phyloP scores from a whole-genome alignment of 2,888 invertebrate species.

The Melitaea athalia region DNA sequence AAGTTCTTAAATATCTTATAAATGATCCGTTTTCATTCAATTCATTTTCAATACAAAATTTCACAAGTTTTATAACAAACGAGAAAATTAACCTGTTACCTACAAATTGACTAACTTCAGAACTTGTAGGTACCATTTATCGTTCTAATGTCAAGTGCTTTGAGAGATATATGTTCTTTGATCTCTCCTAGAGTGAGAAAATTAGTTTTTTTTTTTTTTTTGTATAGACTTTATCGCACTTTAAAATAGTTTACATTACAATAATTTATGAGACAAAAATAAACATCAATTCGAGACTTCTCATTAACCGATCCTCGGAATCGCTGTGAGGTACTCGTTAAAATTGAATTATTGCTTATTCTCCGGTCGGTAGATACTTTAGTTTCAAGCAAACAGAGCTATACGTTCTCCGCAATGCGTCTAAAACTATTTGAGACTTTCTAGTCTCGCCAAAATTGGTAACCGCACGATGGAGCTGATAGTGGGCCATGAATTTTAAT shows the following conservation, averaged over 20 bases:
- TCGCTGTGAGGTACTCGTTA: not conserved
- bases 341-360: conserved; percentile 24
- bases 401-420: conserved; percentile 42
- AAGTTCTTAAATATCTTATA: too few relatives aligned
- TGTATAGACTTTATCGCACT: not conserved
- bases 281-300: not conserved
- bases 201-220: not conserved
- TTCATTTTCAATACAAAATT: not conserved
- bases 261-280: not conserved
- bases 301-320: conserved; percentile 4
- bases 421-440: conserved; percentile 34
- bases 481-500: conserved; percentile 23
- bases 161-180: too few relatives aligned
- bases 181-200: too few relatives aligned
- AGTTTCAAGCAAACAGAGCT: conserved; percentile 21
- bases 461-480: conserved; percentile 18
- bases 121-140: too few relatives aligned
- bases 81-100: too few relatives aligned
- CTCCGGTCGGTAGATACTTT: conserved; percentile 14
- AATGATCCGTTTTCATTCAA: not conserved
- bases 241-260: not conserved
- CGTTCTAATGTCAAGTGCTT: too few relatives aligned
- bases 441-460: conserved; percentile 29
- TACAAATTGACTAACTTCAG: too few relatives aligned
- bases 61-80: too few relatives aligned